Base-by-base conservation (phyloP, 2,888 invertebrate species). In the Cephonodes hylas region DNA sequence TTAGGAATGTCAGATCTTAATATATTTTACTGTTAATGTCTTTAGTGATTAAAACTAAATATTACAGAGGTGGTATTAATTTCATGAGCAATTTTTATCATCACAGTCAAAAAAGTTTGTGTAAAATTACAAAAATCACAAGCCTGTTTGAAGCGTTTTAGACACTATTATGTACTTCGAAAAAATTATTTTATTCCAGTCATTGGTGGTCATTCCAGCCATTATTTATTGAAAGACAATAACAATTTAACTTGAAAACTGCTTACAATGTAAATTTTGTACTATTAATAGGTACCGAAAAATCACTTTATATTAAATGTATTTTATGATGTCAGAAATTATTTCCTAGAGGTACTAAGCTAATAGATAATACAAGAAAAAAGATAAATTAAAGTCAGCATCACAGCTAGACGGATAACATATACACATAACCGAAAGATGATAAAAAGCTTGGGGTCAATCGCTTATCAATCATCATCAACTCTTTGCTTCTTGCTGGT, bases 401-500 rank as follows among this genome's bases (percentile, higher is more conserved):
- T n/a, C n/a, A n/a, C n/a, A n/a, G n/a, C n/a, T n/a, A n/a, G 38
- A 53, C 53, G 18, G 10, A 53, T 4, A n/a, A 53, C 18, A 53
- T 31, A 27, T 27, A 31, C 27, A 8, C 31, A 53, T 53, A 27
- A 27, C 27, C 2, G 4, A 10, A 15, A 20, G n/a, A 7, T 5
- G 3, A 15, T 42, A 42, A 7, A 2, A 42, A 20, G 8, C 20
- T 8, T 7, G 7, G 0, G 20, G 18, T 5, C n/a, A 15, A 18
- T 15, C 15, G 6, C 6, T 18, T 18, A 25, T 76, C 70, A 85
- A 64, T 88, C 88, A 64, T 88, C 89, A 69, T 89, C 89, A 13
- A 89, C 79, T 27, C 91, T 73, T 66, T 91, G 92, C 62, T 92
- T 92, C 72, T 92, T 92, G 66, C 89, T 91, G 0, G 88, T 88